These are phyloP conservation scores for Semnornis frantzii DNA, from an alignment of 2,113 vertebrate genomes.

Conservation along the genomic window DNA sequence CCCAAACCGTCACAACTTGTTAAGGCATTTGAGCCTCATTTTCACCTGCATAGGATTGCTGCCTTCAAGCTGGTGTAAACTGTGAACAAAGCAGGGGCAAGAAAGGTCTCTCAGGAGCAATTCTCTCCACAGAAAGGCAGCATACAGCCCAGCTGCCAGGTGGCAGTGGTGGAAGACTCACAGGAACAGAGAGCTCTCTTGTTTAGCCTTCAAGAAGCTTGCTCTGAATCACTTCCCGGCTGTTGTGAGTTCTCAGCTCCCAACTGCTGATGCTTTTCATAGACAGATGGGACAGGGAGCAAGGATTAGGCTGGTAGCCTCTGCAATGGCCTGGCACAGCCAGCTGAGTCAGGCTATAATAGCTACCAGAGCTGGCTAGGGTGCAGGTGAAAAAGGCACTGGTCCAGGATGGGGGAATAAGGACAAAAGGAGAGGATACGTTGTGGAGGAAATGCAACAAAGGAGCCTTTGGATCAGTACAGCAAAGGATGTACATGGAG, in stretches of 20 bases:
- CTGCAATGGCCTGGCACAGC: neutral
- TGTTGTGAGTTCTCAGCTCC: neutral
- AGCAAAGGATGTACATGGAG: neutral
- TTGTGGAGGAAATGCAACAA: neutral
- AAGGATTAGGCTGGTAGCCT: neutral
- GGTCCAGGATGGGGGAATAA: neutral
- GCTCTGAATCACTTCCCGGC: neutral
- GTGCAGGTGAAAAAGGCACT: neutral
- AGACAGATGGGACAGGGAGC: neutral
- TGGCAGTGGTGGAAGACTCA: neutral
- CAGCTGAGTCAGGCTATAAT: neutral
- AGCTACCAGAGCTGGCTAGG: neutral
- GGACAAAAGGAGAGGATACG: neutral
- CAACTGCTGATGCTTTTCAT: neutral
- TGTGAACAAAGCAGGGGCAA: neutral
- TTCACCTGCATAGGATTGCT: rapidly evolving
- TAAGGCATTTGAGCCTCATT: neutral
- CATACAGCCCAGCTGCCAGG: neutral
- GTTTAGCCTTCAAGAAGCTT: neutral
- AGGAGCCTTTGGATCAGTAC: rapidly evolving
- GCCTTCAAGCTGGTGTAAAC: neutral
- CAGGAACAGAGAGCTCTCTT: neutral
- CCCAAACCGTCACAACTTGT: too few relatives aligned
- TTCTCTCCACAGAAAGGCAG: neutral
- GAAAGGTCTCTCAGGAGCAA: neutral